phyloP scores from a whole-genome alignment of 2,113 vertebrate genomes.

The Pica pica region DNA sequence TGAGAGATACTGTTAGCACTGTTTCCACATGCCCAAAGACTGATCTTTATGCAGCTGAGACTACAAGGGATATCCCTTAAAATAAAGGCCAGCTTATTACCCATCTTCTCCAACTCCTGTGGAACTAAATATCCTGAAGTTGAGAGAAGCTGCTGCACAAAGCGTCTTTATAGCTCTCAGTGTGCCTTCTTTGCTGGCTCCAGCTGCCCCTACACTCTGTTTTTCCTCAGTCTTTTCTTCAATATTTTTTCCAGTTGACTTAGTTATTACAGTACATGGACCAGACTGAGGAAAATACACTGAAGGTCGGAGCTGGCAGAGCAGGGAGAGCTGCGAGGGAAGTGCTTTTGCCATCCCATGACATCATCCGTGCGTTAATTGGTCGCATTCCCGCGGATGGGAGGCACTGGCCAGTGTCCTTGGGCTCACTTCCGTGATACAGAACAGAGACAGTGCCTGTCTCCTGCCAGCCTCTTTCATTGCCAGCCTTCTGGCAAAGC shows the following conservation, averaged over 20 bases:
- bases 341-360: constrained; percentile 46
- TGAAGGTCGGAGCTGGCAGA: constrained; percentile 45
- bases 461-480: constrained; percentile 50
- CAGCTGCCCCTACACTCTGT: constrained; percentile 58
- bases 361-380: constrained; percentile 21
- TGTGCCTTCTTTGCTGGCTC: constrained; percentile 65
- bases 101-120: constrained; percentile 55
- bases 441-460: constrained; percentile 49
- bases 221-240: constrained; percentile 68
- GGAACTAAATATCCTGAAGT: constrained; percentile 61
- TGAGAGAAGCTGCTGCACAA: constrained; percentile 62
- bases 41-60: constrained; percentile 64
- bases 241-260: constrained; percentile 71
- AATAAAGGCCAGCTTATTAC: constrained; percentile 66
- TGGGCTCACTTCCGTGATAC: constrained; percentile 39
- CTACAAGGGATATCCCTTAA: constrained; percentile 58
- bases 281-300: constrained; percentile 45
- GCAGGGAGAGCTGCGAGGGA: background rate
- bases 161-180: constrained; percentile 66
- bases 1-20: constrained; percentile 32
- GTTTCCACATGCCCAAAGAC: constrained; percentile 29
- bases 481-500: constrained; percentile 52
- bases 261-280: constrained; percentile 63
- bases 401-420: constrained; percentile 40
- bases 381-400: constrained; percentile 7